These are phyloP conservation scores for Coregonus sp. DNA, from an alignment of 2,797 vertebrate genomes.

Conservation along the genomic window DNA sequence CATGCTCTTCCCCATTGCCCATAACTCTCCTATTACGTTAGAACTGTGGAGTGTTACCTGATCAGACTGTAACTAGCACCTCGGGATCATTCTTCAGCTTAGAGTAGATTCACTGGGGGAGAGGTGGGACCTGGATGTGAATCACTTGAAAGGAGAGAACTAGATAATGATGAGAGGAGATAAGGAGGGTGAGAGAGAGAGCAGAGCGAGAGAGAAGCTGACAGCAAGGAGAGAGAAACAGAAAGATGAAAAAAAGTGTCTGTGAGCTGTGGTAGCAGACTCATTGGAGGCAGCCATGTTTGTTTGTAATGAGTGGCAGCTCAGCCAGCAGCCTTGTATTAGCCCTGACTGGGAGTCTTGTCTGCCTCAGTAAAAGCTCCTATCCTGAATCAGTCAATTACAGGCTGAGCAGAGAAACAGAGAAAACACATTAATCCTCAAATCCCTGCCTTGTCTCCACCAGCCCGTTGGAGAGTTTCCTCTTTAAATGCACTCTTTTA, in stretches of 20 bases:
- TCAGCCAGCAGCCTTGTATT: slow-evolving; percentile 21
- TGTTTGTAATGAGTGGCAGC: slow-evolving; percentile 26
- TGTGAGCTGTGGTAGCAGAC: background rate
- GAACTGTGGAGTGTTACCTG: slow-evolving; percentile 57
- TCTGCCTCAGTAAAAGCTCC: slow-evolving; percentile 36
- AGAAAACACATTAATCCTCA: slow-evolving; percentile 50
- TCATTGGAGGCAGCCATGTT: no score
- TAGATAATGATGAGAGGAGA: background rate
- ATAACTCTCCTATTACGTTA: slow-evolving; percentile 54
- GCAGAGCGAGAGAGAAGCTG: background rate
- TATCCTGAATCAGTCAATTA: slow-evolving; percentile 54
- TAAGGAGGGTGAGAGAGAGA: background rate
- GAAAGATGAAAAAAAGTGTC: background rate
- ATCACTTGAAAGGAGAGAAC: background rate
- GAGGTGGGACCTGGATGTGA: slow-evolving; percentile 1
- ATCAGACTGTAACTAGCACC: slow-evolving; percentile 57
- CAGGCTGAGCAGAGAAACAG: slow-evolving; percentile 47
- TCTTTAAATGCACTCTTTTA: slow-evolving; percentile 53
- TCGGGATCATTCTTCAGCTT: slow-evolving; percentile 42
- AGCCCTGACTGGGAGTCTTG: background rate
- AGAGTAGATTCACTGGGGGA: background rate
- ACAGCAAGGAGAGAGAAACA: background rate
- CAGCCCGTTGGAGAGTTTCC: slow-evolving; percentile 39
- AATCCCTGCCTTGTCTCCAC: slow-evolving; percentile 34
- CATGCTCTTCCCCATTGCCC: slow-evolving; percentile 14